Conservation (phyloP, 2,888 invertebrate species). For the Kryphioiulus occultus region DNA sequence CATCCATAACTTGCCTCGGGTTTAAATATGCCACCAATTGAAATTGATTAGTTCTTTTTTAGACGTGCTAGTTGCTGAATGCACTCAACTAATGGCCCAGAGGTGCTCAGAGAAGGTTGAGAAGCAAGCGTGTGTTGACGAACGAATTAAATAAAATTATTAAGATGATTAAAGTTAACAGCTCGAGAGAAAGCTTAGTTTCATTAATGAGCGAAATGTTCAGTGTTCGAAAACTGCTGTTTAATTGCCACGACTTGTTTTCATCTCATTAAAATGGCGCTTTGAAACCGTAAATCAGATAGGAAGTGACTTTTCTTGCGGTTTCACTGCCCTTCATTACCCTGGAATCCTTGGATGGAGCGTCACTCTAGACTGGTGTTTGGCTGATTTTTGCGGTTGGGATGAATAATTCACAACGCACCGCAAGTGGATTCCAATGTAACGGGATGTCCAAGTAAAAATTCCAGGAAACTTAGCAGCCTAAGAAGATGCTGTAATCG, state of each 20-base stretch:
- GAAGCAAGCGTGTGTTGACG: not conserved
- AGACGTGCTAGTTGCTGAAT: not conserved
- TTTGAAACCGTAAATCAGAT: not conserved
- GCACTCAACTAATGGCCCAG: not conserved
- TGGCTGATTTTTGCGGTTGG: not conserved
- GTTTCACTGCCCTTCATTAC: not conserved
- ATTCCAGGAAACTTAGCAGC: not conserved
- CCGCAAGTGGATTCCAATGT: not conserved
- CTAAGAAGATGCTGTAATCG: not conserved
- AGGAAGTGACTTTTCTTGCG: not conserved
- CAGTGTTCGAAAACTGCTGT: no score
- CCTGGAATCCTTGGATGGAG: not conserved
- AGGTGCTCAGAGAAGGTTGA: not conserved
- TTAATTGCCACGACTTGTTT: not conserved
- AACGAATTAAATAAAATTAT: not conserved
- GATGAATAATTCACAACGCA: not conserved
- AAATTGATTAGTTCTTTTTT: not conserved
- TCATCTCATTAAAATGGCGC: not conserved
- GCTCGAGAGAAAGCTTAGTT: not conserved
- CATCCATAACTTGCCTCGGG: not conserved
- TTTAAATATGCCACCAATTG: not conserved
- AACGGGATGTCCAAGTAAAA: not conserved
- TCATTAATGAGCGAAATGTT: no score
- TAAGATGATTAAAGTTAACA: not conserved
- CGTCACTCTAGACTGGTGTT: not conserved